These are phyloP conservation scores for Pollenia griseotomentosa DNA, from an alignment of 2,888 invertebrate species.

Conservation along the genomic window DNA sequence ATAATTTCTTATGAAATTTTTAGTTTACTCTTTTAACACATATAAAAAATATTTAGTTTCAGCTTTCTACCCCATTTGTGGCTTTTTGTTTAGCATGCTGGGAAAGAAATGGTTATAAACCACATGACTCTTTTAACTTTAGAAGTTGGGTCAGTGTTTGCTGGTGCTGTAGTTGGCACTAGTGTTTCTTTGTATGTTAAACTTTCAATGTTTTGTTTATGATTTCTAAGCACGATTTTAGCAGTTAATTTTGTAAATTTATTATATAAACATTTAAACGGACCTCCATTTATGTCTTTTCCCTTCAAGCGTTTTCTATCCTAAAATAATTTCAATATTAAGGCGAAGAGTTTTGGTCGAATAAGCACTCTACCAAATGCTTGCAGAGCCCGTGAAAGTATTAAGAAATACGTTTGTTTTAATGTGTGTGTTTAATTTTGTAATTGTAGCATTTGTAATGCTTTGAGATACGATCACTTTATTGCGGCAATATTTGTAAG, in stretches of 20 bases:
- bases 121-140: conserved; percentile 23
- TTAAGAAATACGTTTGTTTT: no score
- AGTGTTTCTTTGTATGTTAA: neutral
- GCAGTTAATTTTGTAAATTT: conserved; percentile 32
- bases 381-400: no score
- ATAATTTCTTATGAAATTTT: neutral
- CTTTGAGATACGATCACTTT: no score
- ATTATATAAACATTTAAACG: no score
- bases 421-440: no score
- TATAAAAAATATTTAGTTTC: neutral
- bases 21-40: neutral
- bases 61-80: neutral
- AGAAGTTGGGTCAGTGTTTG: conserved; percentile 1
- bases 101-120: conserved; percentile 39
- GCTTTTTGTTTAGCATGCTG: conserved; percentile 12
- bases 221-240: conserved; percentile 45
- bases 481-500: no score
- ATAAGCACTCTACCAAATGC: no score
- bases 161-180: neutral
- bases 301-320: no score
- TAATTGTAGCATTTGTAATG: no score
- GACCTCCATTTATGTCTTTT: no score
- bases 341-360: no score
- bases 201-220: conserved; percentile 44
- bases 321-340: no score